A percentile compares a stretch with the other conserved stretches of the same genome.
These are phyloP conservation scores for Romanogobio albipinnatus DNA, from an alignment of 2,113 vertebrate genomes.

Conservation along the genomic window DNA sequence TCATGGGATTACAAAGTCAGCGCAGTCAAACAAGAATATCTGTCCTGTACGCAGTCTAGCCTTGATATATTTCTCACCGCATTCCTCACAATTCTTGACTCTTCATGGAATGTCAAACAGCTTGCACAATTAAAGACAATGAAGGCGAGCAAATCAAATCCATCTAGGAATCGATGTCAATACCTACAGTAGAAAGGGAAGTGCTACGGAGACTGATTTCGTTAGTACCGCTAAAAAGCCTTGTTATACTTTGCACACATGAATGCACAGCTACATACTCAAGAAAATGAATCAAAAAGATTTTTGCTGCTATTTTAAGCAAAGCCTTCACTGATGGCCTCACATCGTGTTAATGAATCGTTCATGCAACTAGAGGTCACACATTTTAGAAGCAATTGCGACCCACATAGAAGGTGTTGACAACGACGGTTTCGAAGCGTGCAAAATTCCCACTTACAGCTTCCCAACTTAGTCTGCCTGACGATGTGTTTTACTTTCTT, in stretches of 20 bases:
- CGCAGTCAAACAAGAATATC: neutral
- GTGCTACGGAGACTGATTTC: neutral
- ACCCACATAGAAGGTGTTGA: conserved; percentile 20
- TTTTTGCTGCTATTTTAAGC: conserved; percentile 6
- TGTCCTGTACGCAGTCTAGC: conserved; percentile 19
- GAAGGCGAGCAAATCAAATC: conserved; percentile 32
- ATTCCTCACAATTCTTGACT: conserved; percentile 13
- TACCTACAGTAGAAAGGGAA: neutral
- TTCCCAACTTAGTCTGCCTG: neutral
- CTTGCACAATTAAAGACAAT: conserved; percentile 27
- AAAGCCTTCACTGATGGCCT: neutral
- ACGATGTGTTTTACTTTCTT: conserved; percentile 13
- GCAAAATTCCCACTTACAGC: neutral
- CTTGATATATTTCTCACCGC: neutral
- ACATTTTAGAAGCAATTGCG: conserved; percentile 17
- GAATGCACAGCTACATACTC: neutral
- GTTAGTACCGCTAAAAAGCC: neutral
- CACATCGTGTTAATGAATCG: neutral
- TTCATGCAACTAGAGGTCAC: conserved; percentile 1
- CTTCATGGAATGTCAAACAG: conserved; percentile 22
- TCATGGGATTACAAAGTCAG: conserved; percentile 34
- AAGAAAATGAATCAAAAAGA: neutral
- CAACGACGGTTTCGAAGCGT: neutral
- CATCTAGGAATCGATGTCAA: conserved; percentile 20
- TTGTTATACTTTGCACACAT: neutral